These are phyloP conservation scores for Donacobius atricapilla DNA, from an alignment of 2,113 vertebrate species.

Conservation along the genomic window DNA sequence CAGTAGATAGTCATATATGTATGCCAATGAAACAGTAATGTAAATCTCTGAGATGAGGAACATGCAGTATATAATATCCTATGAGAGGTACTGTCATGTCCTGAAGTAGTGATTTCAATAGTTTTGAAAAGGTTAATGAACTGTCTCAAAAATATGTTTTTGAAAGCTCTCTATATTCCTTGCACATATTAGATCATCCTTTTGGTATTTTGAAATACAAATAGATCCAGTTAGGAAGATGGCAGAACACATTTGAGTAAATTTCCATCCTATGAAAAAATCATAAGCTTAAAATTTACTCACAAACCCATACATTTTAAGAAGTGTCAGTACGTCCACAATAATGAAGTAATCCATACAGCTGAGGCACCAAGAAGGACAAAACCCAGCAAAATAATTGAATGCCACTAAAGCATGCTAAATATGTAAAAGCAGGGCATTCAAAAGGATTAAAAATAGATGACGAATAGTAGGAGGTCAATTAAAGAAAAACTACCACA, in stretches of 20 bases:
- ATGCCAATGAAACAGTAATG: neutral
- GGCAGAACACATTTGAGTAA: conserved; percentile 15
- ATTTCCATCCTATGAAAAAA: conserved; percentile 38
- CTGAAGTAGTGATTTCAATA: neutral
- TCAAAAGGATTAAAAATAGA: neutral
- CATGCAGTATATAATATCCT: neutral
- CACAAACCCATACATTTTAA: neutral
- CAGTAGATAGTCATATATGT: neutral
- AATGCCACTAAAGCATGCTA: neutral
- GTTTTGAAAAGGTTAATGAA: conserved; percentile 26
- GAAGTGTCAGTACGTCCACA: neutral
- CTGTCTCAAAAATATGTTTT: neutral
- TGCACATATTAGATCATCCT: neutral
- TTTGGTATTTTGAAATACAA: conserved; percentile 46
- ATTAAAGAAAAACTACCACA: neutral
- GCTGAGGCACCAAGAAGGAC: neutral
- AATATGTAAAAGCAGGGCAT: neutral
- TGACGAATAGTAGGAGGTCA: neutral
- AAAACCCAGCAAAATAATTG: neutral
- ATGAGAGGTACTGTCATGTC: neutral
- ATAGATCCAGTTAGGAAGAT: neutral
- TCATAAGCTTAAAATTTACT: conserved; percentile 38
- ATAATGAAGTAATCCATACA: neutral
- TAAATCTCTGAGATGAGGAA: neutral
- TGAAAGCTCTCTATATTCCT: neutral